Evolutionary conservation across 64 coral and sea anemone genomes (phyloP), one percentile per base, ranked within the genome.

Genomic region (Dendrophyllia cribrosa): DNA sequence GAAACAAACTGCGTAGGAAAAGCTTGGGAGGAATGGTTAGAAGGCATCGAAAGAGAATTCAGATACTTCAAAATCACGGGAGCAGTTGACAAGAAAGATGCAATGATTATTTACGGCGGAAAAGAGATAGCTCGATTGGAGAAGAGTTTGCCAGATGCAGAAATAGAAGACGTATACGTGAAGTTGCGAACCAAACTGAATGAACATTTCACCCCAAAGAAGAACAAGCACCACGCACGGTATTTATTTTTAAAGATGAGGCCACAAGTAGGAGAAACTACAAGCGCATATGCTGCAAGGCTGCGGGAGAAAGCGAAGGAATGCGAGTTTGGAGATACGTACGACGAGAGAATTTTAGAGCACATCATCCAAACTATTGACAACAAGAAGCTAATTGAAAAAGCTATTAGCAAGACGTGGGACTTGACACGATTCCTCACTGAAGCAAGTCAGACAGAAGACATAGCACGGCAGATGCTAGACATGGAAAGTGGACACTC

Each of bases 181-280:
- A 87, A 87, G 43, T 45, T 88, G 34, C 71, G 73, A 59, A 75
- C 86, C 1, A 88, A 90, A 63, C 26, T 80, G 10, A 89, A 89
- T 15, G 44, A 66, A 55, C 70, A 89, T 51, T 75, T 89, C n/a
- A 45, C 73, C 6, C 70, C 75, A 3, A 83, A 80, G 52, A 77
- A 73, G 55, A 91, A 91, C 61, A 84, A 91, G 59, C 89, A 91
- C 44, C 89, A 91, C 21, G 76, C 89, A 6, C 11, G 89, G 58
- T 74, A 84, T 74, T 71, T 70, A 71, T 84, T 91, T 25, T 47
- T 83, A 8, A 83, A 74, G 46, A 78, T 91, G 68, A 71, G 72
- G n/a, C 24, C 89, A 25, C 80, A 65, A 3, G n/a, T 51, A 34
- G 34, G 34, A 34, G 34, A 34, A 34, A 34, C 34, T 34, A 34